Evolutionary conservation across 2,888 invertebrate genomes (phyloP).

Genomic region (Eupithecia exiguata): DNA sequence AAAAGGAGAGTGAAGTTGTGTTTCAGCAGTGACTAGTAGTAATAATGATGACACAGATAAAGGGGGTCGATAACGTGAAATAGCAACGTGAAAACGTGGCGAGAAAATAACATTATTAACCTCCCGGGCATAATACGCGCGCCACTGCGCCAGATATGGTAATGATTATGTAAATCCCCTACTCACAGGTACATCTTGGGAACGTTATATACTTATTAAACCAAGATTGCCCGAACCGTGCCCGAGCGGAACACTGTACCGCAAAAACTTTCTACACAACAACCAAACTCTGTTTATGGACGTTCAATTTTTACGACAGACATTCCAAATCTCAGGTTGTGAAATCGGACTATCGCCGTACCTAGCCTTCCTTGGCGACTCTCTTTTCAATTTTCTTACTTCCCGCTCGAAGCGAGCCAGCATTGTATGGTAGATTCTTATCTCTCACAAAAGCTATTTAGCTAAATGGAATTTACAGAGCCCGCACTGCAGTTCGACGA

Average conservation of each 20-base stretch:
- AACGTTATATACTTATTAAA: constrained; percentile 83
- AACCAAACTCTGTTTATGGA: constrained; percentile 66
- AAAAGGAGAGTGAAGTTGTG: constrained; percentile 62
- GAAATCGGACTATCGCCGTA: constrained; percentile 75
- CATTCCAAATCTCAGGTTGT: constrained; percentile 78
- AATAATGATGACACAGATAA: constrained; percentile 82
- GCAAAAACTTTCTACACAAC: constrained; percentile 71
- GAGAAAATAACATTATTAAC: constrained; percentile 85
- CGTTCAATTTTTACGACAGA: constrained; percentile 76
- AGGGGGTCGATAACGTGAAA: constrained; percentile 81
- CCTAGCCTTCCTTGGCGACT: constrained; percentile 78
- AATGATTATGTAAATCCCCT: constrained; percentile 84
- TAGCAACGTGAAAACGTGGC: constrained; percentile 83
- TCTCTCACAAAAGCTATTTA: constrained; percentile 83
- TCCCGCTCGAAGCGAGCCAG: constrained; percentile 75
- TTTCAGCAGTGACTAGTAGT: constrained; percentile 77
- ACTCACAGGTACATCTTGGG: constrained; percentile 81
- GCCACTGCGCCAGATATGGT: constrained; percentile 84
- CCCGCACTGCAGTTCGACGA: constrained; percentile 83
- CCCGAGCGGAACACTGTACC: constrained; percentile 68
- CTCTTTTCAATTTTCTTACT: constrained; percentile 84
- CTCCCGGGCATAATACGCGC: constrained; percentile 83
- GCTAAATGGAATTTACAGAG: constrained; percentile 84
- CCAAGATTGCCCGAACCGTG: constrained; percentile 74
- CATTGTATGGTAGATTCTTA: constrained; percentile 84